A percentile compares a stretch with the other conserved stretches of the same genome.
Conservation (phyloP, 2,888 invertebrate species). For the Stomorhina lunata region DNA sequence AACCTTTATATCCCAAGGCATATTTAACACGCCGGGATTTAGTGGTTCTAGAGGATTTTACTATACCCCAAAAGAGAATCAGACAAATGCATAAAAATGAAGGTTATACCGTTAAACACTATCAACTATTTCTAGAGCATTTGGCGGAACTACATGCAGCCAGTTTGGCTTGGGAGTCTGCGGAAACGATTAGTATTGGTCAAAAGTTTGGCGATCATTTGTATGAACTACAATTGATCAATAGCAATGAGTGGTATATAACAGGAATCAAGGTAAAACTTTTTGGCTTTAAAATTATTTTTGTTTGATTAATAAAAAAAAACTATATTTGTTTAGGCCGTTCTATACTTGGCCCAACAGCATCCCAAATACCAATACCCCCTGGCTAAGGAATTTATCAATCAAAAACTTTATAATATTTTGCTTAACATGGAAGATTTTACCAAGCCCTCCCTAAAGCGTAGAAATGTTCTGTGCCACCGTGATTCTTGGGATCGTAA, state of each 20-base stretch:
- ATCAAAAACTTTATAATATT: conserved; percentile 68
- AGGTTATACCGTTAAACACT: conserved; percentile 67
- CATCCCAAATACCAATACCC: conserved; percentile 72
- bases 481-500: conserved; percentile 79
- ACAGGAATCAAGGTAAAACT: conserved; percentile 72
- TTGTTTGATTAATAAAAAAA: no score
- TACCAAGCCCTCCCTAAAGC: conserved; percentile 72
- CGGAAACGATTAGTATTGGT: conserved; percentile 70
- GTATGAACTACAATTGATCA: conserved; percentile 69
- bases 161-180: conserved; percentile 74
- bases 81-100: conserved; percentile 67
- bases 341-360: conserved; percentile 71
- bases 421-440: conserved; percentile 69
- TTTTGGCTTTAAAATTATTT: neutral
- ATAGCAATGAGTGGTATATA: conserved; percentile 72
- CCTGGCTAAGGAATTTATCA: conserved; percentile 69
- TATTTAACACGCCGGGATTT: conserved; percentile 72
- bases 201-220: conserved; percentile 68
- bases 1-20: conserved; percentile 71
- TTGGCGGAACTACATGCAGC: conserved; percentile 73
- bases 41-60: conserved; percentile 74
- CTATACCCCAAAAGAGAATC: conserved; percentile 51
- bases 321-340: conserved; percentile 67
- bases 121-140: conserved; percentile 70
- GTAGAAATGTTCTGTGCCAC: conserved; percentile 80